Evolutionary conservation across 2,113 vertebrate species (phyloP).

Genomic region (Fregetta grallaria): DNA sequence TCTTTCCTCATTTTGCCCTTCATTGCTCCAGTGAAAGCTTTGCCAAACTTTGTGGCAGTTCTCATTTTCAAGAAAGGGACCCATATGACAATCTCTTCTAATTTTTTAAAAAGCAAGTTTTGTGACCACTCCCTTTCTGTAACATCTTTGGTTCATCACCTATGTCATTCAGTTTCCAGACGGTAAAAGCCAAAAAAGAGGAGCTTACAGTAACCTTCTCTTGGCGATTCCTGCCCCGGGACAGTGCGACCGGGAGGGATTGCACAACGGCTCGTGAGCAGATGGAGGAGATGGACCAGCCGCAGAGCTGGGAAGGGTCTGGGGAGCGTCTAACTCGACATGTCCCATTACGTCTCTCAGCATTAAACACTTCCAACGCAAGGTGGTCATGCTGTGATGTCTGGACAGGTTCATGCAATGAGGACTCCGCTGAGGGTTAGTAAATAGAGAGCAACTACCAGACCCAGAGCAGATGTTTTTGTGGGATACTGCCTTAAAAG

Average conservation of each 20-base stretch:
- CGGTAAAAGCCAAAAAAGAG: background rate
- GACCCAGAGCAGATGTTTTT: background rate
- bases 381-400: background rate
- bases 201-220: background rate
- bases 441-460: background rate
- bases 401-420: background rate
- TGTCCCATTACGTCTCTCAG: background rate
- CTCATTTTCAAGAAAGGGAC: background rate
- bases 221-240: background rate
- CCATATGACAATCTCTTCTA: background rate
- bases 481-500: background rate
- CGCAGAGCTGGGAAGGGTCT: rapidly evolving
- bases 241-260: background rate
- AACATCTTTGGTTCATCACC: background rate
- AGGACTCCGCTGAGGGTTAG: background rate
- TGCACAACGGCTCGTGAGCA: background rate
- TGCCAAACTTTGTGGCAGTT: background rate
- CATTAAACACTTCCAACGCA: background rate
- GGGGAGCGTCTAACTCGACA: background rate
- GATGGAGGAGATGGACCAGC: background rate
- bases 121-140: rapidly evolving
- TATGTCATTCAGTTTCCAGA: background rate
- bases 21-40: background rate
- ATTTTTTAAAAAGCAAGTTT: background rate
- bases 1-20: background rate